phyloP scores from a whole-genome alignment of 1,140 invertebrate genomes.

The Tribolium madens region DNA sequence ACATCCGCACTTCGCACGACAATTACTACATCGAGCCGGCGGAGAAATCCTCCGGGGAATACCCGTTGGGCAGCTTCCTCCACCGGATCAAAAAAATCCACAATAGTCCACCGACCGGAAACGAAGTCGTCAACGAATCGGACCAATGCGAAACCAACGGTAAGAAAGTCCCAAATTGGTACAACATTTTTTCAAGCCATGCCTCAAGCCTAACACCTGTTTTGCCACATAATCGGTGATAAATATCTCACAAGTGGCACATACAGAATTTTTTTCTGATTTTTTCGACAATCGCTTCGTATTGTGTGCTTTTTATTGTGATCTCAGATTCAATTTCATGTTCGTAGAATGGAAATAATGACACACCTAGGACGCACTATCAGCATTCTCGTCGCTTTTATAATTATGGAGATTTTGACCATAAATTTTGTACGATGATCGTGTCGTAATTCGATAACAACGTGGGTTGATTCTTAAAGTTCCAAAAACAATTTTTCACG shows the following conservation, averaged over 20 bases:
- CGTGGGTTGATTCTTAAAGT: too few relatives aligned
- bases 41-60: constrained; percentile 66
- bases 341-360: too few relatives aligned
- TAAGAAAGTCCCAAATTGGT: constrained; percentile 45
- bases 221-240: not conserved
- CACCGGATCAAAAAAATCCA: constrained; percentile 62
- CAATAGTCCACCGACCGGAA: constrained; percentile 40
- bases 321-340: too few relatives aligned
- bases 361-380: too few relatives aligned
- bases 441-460: too few relatives aligned
- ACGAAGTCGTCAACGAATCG: constrained; percentile 54
- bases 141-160: constrained; percentile 53
- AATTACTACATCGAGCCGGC: constrained; percentile 75
- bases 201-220: constrained; percentile 52
- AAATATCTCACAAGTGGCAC: not conserved
- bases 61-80: constrained; percentile 58
- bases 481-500: too few relatives aligned
- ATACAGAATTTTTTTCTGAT: not conserved
- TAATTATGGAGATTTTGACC: too few relatives aligned
- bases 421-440: too few relatives aligned
- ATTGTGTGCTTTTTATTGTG: too few relatives aligned
- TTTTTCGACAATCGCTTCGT: not conserved
- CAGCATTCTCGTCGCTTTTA: too few relatives aligned
- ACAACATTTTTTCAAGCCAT: not conserved
- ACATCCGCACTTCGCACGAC: constrained; percentile 71